Conservation (phyloP, 2,113 vertebrate genomes). For the Prunella fulvescens region DNA sequence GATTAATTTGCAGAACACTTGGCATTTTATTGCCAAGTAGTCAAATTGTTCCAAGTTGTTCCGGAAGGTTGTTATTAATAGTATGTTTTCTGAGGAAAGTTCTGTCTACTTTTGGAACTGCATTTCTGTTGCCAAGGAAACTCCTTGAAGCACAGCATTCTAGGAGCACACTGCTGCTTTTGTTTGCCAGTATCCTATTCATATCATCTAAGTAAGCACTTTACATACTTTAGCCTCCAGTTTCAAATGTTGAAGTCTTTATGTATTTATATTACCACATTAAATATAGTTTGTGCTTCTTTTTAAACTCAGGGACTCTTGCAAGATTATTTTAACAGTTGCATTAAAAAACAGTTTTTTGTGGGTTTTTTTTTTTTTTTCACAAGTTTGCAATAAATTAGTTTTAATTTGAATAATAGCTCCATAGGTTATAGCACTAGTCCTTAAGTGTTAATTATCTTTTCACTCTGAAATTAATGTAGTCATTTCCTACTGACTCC, state of each 20-base stretch:
- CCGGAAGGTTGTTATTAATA: slow-evolving; percentile 90
- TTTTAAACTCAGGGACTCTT: background rate
- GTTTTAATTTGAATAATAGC: slow-evolving; percentile 76
- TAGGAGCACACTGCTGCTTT: slow-evolving; percentile 84
- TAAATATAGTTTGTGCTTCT: slow-evolving; percentile 50
- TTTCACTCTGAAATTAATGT: slow-evolving; percentile 79
- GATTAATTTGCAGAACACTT: slow-evolving; percentile 87
- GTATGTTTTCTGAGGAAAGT: slow-evolving; percentile 85
- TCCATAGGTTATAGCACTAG: slow-evolving; percentile 72
- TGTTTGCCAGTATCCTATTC: slow-evolving; percentile 81
- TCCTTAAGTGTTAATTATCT: slow-evolving; percentile 79
- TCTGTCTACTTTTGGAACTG: slow-evolving; percentile 88
- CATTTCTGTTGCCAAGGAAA: slow-evolving; percentile 85
- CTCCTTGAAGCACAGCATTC: slow-evolving; percentile 82
- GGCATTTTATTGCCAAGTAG: slow-evolving; percentile 84
- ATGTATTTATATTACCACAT: slow-evolving; percentile 49
- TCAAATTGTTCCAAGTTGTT: slow-evolving; percentile 88
- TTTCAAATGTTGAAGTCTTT: slow-evolving; percentile 68
- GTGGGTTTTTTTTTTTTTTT: background rate
- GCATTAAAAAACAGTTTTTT: background rate
- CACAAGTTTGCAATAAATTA: slow-evolving; percentile 72
- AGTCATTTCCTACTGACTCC: slow-evolving; percentile 78
- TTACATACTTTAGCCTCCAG: slow-evolving; percentile 70
- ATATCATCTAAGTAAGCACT: slow-evolving; percentile 78
- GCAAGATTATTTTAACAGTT: slow-evolving; percentile 57